Evolutionary conservation across 1,140 invertebrate genomes (phyloP), one percentile per base, ranked within the genome.

Genomic region (Drosophila auraria): DNA sequence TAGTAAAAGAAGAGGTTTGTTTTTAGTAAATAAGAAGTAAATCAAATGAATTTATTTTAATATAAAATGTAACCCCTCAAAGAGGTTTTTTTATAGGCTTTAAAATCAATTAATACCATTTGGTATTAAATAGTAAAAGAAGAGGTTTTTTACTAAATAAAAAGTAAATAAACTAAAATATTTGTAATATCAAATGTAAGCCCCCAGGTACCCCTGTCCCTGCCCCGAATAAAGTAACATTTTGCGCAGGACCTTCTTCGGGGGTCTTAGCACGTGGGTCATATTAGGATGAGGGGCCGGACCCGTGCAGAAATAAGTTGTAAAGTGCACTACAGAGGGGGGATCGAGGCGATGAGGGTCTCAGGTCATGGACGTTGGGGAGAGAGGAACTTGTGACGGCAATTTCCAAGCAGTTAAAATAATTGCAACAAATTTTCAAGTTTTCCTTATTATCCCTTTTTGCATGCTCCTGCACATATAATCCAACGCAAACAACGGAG

Each of bases 361-460:
- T 23, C 17, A 47, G 20, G 45, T 14, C 49, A 72, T 8, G 33
- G 38, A 6, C 9, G 0, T 8, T 1, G 8, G 33, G 8, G 14
- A 5, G 25, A 25, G 25, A 0, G 17, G 45, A 17, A 36, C 68
- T 40, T 44, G 36, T 58, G 50, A 65, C 51, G 56, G 71, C 80
- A 80, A 87, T 77, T 80, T 78, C 66, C 83, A 78, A 84, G 81
- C 86, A 89, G 86, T 84, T 90, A 80, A 90, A 87, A 90, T 87
- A 87, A 87, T 89, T 87, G 86, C 84, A 87, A 87, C 84, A 87
- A 87, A 87, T 89, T 87, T 87, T 78, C 78, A 90, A 84, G 81
- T 90, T 90, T 59, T 80, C 78, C 84, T 83, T 83, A 78, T 89
- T 89, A 81, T 80, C 62, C 66, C 69, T 70, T 69, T 83, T 66